Evolutionary conservation across 1,140 invertebrate genomes (phyloP), one percentile per base, ranked within the genome.

Genomic region (Berghia stephanieae): DNA sequence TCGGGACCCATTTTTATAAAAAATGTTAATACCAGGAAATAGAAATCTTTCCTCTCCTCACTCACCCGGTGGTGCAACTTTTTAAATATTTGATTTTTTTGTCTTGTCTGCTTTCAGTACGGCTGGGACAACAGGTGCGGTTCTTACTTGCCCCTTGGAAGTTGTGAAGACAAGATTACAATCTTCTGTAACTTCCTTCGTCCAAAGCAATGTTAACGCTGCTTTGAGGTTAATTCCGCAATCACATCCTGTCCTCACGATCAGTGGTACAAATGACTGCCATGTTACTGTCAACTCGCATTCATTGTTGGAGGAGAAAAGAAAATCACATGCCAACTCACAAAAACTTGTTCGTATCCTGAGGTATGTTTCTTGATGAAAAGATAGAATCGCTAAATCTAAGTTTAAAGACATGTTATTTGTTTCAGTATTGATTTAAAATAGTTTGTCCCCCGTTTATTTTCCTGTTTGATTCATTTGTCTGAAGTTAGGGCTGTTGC

Each of bases 161-260:
- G 98, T 99, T 74, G 95, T 99, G 5, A 99, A 99, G 91, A 99
- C 98, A 2, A 92, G 98, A 63, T 92, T 99, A 73, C 98, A 99
- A 89, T 98, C 97, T 16, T 98, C 96, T 0, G 93, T 81, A 34
- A 80, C 84, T 34, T 78, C 79, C 13, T 83, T 81, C 60, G 72
- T 72, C 43, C 71, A 60, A 21, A 70, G 79, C 16, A 83, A 83
- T 75, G 76, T 82, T 8, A 75, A 76, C 57, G 60, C 49, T 42
- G 69, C 70, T 27, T 31, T 71, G 31, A 72, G 52, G 24, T 52
- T 46, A 10, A 52, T 43, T 18, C 72, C 72, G 72, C 70, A 21
- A 8, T 43, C 60, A 24, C 75, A 80, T 60, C 73, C 55, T n/a
- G 52, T 70, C 31, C 63, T 55, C 36, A 31, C 77, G 18, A 34